A percentile compares a stretch with the other conserved stretches of the same genome.
These are phyloP conservation scores for Brachypodius melanocephalos DNA, from an alignment of 2,113 vertebrate genomes.

Conservation along the genomic window DNA sequence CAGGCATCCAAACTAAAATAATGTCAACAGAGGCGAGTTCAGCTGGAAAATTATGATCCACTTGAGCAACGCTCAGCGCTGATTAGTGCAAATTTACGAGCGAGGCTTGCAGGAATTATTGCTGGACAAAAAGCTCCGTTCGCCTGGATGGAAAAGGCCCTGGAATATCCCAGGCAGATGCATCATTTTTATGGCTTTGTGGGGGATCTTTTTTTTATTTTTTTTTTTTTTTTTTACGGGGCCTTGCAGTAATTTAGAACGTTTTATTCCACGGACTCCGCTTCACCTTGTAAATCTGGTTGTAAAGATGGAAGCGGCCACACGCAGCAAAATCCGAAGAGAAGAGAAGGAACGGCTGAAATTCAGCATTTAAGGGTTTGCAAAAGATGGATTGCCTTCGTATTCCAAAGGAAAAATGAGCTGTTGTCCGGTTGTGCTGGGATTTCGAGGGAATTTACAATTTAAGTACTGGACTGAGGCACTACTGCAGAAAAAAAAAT, in stretches of 20 bases:
- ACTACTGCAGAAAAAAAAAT: background rate
- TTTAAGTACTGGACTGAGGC: background rate
- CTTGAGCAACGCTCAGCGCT: background rate
- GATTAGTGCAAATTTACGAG: background rate
- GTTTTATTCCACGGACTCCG: background rate
- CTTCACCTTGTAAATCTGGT: background rate
- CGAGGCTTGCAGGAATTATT: background rate
- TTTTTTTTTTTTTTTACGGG: background rate
- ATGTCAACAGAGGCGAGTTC: background rate
- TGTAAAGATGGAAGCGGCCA: background rate
- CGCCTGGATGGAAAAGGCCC: background rate
- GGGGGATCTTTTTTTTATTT: background rate
- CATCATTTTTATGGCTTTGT: slow-evolving; percentile 50
- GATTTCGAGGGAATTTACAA: background rate
- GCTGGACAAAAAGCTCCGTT: background rate
- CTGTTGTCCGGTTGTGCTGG: background rate
- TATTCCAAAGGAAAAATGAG: background rate
- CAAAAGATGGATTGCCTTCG: background rate
- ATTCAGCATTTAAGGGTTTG: background rate
- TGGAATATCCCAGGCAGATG: slow-evolving; percentile 3
- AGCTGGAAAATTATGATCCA: background rate
- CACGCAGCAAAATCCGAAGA: background rate
- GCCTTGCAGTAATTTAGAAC: background rate
- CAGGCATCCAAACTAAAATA: background rate
- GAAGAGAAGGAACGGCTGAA: background rate